Percentiles rank a stretch among this genome's conserved stretches.
Conservation (phyloP, 2,797 vertebrate species). For the Melanotaenia trifasciata region DNA sequence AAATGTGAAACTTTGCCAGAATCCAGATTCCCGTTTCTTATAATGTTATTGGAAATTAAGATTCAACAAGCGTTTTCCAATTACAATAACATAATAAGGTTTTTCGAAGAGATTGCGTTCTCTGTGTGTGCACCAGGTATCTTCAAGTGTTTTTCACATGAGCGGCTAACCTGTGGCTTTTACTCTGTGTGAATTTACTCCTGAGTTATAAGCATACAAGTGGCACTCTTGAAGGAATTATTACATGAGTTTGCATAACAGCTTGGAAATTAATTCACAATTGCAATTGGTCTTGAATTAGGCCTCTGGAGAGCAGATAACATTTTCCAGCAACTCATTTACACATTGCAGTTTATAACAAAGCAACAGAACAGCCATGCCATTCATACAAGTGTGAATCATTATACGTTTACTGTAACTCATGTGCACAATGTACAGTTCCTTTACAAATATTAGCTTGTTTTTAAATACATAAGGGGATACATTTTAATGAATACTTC, state of each 20-base stretch:
- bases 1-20: not conserved
- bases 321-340: constrained; percentile 10
- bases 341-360: not conserved
- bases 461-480: not conserved
- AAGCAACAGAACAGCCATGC: not conserved
- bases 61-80: constrained; percentile 21
- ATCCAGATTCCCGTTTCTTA: not conserved
- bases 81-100: constrained; percentile 19
- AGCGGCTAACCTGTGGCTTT: constrained; percentile 29
- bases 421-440: not conserved
- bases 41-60: constrained; percentile 25
- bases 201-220: constrained; percentile 13
- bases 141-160: constrained; percentile 24
- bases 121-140: constrained; percentile 6
- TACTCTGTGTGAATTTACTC: constrained; percentile 8
- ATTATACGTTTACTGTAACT: not conserved
- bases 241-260: constrained; percentile 28
- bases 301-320: constrained; percentile 24
- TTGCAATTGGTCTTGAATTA: constrained; percentile 25
- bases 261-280: constrained; percentile 33
- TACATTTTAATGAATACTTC: not conserved
- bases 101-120: constrained; percentile 20
- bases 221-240: constrained; percentile 35
- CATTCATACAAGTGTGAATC: constrained; percentile 10
- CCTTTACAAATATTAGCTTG: not conserved